Percentiles rank a stretch among this genome's conserved stretches.
Evolutionary conservation across 2,888 invertebrate genomes (phyloP).

Genomic region (Melanargia galathea): DNA sequence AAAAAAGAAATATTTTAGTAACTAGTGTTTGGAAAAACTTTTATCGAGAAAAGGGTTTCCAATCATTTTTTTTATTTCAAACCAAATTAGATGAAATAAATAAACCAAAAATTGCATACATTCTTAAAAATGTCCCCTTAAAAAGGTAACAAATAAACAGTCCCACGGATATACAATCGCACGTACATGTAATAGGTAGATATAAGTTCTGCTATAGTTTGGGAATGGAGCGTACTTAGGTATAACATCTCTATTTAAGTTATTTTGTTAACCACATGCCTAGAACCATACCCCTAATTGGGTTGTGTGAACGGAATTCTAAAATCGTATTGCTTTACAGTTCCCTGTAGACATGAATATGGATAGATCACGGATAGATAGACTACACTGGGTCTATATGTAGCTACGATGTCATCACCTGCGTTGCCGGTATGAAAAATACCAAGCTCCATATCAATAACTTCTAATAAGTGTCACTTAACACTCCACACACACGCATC

Average conservation of each 20-base stretch:
- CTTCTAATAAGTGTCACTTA: slow-evolving; percentile 8
- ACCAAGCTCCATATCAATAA: slow-evolving; percentile 8
- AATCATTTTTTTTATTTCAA: too few species aligned
- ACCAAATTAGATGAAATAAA: too few species aligned
- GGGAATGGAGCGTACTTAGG: not conserved
- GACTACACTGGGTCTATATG: not conserved
- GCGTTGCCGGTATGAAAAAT: not conserved
- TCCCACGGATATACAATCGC: too few species aligned
- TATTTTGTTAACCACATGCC: not conserved
- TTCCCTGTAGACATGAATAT: slow-evolving; percentile 3
- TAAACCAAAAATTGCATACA: too few species aligned
- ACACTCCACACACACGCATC: slow-evolving; percentile 22
- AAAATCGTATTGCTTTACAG: not conserved
- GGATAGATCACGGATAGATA: slow-evolving; percentile 1
- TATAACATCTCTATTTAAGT: not conserved
- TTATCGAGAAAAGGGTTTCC: too few species aligned
- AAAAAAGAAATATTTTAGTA: too few species aligned
- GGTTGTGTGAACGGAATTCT: slow-evolving; percentile 1
- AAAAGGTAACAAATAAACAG: too few species aligned
- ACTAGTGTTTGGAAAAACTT: too few species aligned
- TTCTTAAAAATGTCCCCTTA: too few species aligned
- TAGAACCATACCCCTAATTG: not conserved
- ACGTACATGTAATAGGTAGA: too few species aligned
- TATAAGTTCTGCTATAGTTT: too few species aligned
- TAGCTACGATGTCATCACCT: not conserved